Evolutionary conservation across 2,888 invertebrate genomes (phyloP).

Genomic region (Ceriagrion tenellum): DNA sequence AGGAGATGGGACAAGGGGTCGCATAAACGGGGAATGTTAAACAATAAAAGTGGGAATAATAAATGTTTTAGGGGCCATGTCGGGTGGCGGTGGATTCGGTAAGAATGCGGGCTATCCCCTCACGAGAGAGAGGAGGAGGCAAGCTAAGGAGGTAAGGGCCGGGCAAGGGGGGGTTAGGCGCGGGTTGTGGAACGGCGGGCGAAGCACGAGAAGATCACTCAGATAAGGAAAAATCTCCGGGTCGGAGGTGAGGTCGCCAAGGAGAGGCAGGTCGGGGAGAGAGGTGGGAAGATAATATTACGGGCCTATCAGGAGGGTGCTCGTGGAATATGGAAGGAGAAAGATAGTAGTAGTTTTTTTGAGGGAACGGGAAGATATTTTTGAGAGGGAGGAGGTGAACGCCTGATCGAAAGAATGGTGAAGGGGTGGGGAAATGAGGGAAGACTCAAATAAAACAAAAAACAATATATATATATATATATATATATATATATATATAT

Average conservation of each 20-base stretch:
- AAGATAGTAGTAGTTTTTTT: not conserved
- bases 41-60: slow-evolving; percentile 62
- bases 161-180: not conserved
- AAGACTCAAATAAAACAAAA: not conserved
- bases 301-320: not conserved
- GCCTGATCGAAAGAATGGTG: not conserved
- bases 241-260: not conserved
- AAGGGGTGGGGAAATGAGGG: not conserved
- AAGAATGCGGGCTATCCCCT: slow-evolving; percentile 38
- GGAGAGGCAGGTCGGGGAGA: not conserved
- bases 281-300: not conserved
- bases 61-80: slow-evolving; percentile 44
- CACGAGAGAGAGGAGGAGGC: not conserved
- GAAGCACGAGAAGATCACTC: slow-evolving; percentile 30
- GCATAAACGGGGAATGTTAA: slow-evolving; percentile 57
- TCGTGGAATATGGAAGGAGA: slow-evolving; percentile 14
- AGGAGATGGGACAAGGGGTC: slow-evolving; percentile 23
- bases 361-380: not conserved
- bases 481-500: too few species aligned
- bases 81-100: slow-evolving; percentile 27
- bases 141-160: not conserved
- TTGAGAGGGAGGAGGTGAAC: not conserved
- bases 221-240: slow-evolving; percentile 24
- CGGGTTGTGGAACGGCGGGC: not conserved
- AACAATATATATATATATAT: not conserved